Evolutionary conservation across 2,113 vertebrate genomes (phyloP).

Genomic region (Centropus bengalensis): DNA sequence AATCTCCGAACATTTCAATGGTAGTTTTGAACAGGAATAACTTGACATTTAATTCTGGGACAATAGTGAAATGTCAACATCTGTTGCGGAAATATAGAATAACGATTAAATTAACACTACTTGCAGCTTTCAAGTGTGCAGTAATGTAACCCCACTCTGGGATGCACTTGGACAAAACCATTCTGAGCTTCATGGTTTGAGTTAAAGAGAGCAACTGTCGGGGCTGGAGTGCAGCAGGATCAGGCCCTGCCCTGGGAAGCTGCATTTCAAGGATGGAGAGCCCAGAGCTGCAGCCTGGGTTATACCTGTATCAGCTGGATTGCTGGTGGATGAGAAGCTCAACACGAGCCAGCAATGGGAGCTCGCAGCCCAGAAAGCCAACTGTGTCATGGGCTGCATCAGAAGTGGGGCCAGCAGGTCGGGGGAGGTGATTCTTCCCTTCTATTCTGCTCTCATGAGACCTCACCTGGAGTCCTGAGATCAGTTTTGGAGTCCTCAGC

Average conservation of each 20-base stretch:
- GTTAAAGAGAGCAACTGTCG: neutral
- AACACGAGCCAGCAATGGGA: too few species aligned
- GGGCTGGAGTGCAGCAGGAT: neutral
- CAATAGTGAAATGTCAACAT: conserved; percentile 77
- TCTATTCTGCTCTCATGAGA: too few species aligned
- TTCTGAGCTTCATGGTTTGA: neutral
- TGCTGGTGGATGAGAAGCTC: too few species aligned
- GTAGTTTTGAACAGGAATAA: conserved; percentile 67
- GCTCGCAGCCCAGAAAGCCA: too few species aligned
- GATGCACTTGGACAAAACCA: neutral
- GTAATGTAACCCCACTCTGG: neutral
- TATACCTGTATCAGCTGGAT: rapidly evolving
- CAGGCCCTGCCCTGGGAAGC: neutral
- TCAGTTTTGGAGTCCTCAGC: too few species aligned
- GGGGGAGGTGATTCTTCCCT: too few species aligned
- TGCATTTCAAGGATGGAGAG: neutral
- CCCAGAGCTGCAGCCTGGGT: neutral
- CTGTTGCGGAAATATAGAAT: conserved; percentile 58
- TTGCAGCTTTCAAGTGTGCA: neutral
- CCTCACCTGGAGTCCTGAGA: too few species aligned
- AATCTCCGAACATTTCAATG: conserved; percentile 41
- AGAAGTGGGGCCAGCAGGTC: too few species aligned
- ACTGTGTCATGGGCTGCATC: too few species aligned
- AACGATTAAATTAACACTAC: conserved; percentile 50
- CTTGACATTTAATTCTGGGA: conserved; percentile 78